Conservation (phyloP, 53 echinoderm and acorn worm species). For the Patiria pectinifera region DNA sequence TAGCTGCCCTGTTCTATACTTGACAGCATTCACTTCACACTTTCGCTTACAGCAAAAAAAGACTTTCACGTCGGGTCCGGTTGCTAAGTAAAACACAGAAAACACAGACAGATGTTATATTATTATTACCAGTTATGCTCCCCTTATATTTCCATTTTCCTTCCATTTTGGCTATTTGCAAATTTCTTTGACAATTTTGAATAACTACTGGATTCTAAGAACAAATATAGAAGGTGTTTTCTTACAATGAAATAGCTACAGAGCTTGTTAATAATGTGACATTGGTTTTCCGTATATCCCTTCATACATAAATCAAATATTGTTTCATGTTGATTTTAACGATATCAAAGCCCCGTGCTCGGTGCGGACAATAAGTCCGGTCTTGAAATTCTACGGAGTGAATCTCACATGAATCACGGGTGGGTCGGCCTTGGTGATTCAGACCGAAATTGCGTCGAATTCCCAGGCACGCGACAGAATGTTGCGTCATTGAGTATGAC, state of each 20-base stretch:
- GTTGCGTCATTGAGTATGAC: not conserved
- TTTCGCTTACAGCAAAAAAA: no score
- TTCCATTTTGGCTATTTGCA: not conserved
- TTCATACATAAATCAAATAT: not conserved
- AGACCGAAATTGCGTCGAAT: conserved; percentile 21
- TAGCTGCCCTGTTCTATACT: no score
- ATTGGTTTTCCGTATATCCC: not conserved
- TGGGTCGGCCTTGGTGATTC: conserved; percentile 54
- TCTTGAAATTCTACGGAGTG: not conserved
- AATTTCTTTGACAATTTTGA: not conserved
- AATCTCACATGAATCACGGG: conserved; percentile 26
- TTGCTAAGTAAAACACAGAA: no score
- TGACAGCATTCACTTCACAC: no score
- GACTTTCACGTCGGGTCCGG: not conserved
- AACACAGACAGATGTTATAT: no score
- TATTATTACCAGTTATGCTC: not conserved
- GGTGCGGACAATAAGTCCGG: not conserved
- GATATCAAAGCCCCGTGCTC: no score
- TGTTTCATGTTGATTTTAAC: not conserved
- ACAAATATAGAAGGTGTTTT: no score
- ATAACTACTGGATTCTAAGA: no score
- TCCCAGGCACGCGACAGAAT: conserved; percentile 50
- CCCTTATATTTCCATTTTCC: not conserved
- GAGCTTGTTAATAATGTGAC: no score
- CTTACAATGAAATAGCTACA: no score